These are phyloP conservation scores for Peromyscus californicus DNA, from an alignment of 2,113 vertebrate species.

Conservation along the genomic window DNA sequence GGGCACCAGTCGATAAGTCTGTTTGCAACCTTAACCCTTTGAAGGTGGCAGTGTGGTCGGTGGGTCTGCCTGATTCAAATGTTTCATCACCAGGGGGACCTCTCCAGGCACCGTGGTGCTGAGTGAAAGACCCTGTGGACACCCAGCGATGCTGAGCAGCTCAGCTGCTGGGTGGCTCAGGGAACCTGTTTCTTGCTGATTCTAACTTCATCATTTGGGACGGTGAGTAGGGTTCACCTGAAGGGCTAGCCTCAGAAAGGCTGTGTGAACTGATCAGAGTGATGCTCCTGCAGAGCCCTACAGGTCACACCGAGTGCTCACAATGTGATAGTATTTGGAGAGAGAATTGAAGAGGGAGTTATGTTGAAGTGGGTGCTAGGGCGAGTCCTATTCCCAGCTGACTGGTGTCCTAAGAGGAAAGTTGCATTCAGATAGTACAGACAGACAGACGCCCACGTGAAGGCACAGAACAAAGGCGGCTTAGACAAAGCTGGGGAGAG, in stretches of 20 bases:
- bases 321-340: not conserved
- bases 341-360: not conserved
- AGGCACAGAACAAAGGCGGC: not conserved
- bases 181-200: not conserved
- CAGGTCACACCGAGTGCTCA: not conserved
- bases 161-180: not conserved
- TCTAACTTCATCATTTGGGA: not conserved
- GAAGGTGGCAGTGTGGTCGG: conserved; percentile 84
- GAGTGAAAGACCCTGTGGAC: not conserved
- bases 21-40: conserved; percentile 90
- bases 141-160: not conserved
- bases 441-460: not conserved
- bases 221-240: fast-evolving
- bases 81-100: conserved; percentile 60
- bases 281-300: not conserved
- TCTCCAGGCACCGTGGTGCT: conserved; percentile 59
- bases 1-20: conserved; percentile 87
- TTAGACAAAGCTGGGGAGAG: not conserved
- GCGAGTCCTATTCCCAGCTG: not conserved
- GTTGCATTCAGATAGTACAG: not conserved
- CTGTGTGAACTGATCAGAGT: not conserved
- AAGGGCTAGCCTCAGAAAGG: not conserved
- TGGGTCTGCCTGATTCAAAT: conserved; percentile 79
- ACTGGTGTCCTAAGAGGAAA: not conserved
- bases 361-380: not conserved